These are phyloP conservation scores for Steinernema feltiae DNA, from an alignment of 1,140 invertebrate genomes.

Conservation along the genomic window DNA sequence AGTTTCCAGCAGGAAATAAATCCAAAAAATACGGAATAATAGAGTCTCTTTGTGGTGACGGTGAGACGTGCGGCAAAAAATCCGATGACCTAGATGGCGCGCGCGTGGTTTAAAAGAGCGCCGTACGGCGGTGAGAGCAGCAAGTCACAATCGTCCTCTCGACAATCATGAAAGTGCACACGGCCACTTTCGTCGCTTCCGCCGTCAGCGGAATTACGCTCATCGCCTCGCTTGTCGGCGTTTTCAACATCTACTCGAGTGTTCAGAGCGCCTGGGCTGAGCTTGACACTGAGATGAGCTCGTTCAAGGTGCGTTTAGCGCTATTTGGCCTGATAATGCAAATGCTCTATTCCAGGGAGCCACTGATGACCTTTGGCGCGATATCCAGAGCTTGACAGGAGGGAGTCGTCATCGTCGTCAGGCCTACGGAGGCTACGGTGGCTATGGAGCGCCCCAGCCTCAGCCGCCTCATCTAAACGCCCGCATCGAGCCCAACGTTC, in stretches of 20 bases:
- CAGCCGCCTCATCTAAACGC: slow-evolving; percentile 25
- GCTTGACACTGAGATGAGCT: slow-evolving; percentile 48
- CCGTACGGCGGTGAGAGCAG: not conserved
- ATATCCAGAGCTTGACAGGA: slow-evolving; percentile 27
- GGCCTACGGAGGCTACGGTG: slow-evolving; percentile 17
- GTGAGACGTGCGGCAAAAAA: not conserved
- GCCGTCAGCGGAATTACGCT: slow-evolving; percentile 50
- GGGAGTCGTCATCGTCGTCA: slow-evolving; percentile 23
- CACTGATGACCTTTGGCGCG: slow-evolving; percentile 54
- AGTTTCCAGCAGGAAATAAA: too few relatives aligned
- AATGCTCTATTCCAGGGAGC: slow-evolving; percentile 25
- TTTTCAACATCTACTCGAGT: slow-evolving; percentile 50
- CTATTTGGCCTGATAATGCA: not conserved
- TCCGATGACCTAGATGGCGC: not conserved
- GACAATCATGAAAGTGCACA: slow-evolving; percentile 51
- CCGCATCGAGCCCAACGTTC: slow-evolving; percentile 15
- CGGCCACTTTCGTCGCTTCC: slow-evolving; percentile 55
- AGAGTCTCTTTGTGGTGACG: not conserved
- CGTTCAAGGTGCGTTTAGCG: slow-evolving; percentile 40
- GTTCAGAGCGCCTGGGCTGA: slow-evolving; percentile 53
- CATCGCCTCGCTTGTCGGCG: slow-evolving; percentile 45
- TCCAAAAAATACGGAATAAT: not conserved
- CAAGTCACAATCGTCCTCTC: not conserved
- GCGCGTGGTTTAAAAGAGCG: not conserved
- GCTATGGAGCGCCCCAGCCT: slow-evolving; percentile 17